A percentile compares a stretch with the other conserved stretches of the same genome.
Conservation (phyloP, 2,888 invertebrate species). For the Chloromyia formosa region DNA sequence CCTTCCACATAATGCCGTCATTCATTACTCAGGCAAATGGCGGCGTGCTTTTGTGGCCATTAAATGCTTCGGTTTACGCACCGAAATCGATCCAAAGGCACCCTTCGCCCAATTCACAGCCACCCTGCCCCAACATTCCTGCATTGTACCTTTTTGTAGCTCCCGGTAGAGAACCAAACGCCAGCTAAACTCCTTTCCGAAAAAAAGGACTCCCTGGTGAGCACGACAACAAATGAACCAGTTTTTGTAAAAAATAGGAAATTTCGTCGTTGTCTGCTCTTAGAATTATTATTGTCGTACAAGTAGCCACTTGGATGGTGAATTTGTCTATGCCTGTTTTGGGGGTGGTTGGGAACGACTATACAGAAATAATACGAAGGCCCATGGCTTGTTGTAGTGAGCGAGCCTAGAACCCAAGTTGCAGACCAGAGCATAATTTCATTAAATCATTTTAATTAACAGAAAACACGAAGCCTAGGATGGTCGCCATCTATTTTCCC, state of each 20-base stretch:
- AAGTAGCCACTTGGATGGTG: background rate
- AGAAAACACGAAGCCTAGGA: constrained; percentile 40
- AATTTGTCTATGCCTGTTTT: background rate
- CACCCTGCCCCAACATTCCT: background rate
- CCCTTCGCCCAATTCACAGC: background rate
- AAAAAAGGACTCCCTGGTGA: background rate
- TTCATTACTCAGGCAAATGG: background rate
- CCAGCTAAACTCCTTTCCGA: no score
- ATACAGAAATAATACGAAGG: no score
- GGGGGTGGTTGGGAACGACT: background rate
- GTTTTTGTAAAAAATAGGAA: constrained; percentile 1
- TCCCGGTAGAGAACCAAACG: background rate
- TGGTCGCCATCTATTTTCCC: background rate
- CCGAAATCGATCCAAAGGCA: background rate
- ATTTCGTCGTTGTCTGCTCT: constrained; percentile 4
- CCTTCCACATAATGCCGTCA: background rate
- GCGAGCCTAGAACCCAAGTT: background rate
- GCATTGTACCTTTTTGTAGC: background rate
- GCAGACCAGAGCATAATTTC: constrained; percentile 21
- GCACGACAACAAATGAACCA: background rate
- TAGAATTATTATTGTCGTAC: background rate
- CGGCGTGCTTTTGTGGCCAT: background rate
- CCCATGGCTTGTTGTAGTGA: background rate
- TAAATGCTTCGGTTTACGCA: constrained; percentile 4
- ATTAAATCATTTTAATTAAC: constrained; percentile 43